Evolutionary conservation across 2,888 invertebrate genomes (phyloP).

Genomic region (Patella pellucida): DNA sequence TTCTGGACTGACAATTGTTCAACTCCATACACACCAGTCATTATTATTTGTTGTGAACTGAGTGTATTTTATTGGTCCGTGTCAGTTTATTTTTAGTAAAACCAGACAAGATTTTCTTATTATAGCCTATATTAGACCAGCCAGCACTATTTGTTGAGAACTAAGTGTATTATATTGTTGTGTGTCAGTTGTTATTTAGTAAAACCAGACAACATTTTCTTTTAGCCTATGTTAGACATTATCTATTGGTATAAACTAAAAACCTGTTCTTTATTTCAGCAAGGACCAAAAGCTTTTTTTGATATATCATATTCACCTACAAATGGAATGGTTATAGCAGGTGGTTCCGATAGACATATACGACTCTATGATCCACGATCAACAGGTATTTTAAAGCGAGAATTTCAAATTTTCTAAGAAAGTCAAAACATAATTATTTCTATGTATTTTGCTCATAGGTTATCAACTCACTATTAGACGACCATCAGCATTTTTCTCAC

Average conservation of each 20-base stretch:
- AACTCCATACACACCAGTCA: too few relatives aligned
- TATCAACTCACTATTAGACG: too few relatives aligned
- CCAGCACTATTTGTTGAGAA: too few relatives aligned
- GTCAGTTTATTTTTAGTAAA: background rate
- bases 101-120: background rate
- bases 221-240: background rate
- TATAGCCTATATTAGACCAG: background rate
- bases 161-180: too few relatives aligned
- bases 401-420: too few relatives aligned
- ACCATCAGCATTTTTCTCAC: too few relatives aligned
- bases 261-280: constrained; percentile 54
- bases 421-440: too few relatives aligned
- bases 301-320: constrained; percentile 86
- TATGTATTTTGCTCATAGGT: too few relatives aligned
- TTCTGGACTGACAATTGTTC: too few relatives aligned
- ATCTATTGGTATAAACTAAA: background rate
- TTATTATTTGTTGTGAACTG: too few relatives aligned
- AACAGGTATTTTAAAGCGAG: constrained; percentile 73
- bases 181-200: background rate
- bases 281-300: constrained; percentile 92
- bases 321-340: constrained; percentile 82
- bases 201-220: background rate
- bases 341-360: constrained; percentile 91
- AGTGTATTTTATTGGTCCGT: too few relatives aligned
- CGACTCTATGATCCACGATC: constrained; percentile 93